Evolutionary conservation across 2,113 vertebrate species (phyloP), one percentile per base, ranked within the genome.

Genomic region (Meriones unguiculatus): DNA sequence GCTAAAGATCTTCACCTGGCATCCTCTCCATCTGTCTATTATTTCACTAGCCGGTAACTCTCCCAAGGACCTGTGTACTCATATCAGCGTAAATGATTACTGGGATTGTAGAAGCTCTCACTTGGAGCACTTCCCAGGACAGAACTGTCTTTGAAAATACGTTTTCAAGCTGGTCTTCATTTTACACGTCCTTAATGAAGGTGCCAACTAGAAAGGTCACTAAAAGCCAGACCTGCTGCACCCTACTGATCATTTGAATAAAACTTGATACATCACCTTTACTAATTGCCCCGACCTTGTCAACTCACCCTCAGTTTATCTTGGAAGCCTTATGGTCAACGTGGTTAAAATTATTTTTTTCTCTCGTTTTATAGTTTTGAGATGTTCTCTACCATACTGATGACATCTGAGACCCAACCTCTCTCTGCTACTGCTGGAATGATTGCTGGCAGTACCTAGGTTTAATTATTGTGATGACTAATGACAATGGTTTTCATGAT

Each of bases 261-360:
- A 77, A 95, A 30, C 59, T 76, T 92, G 69, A 91, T 93, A 70
- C 85, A 89, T 92, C 72, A 73, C 54, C n/a, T 90, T 93, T 67
- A 59, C 67, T 89, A 94, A 93, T 65, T 92, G 67, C 72, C 91
- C 77, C 78, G 65, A 30, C 54, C 81, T 92, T 96, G 54, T 92
- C 76, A 76, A 64, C 72, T 76, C 52, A 93, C 94, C 95, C 73
- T 96, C 90, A 94, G 67, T 94, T 92, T 76, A 65, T 38, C 35
- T 88, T 80, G 92, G 90, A 76, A 88, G 30, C 22, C 64, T 94
- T 35, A 38, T 64, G 28, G 85, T 91, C 92, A 94, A 77, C 75
- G 30, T 52, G 59, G 75, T 93, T 97, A 95, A 90, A 93, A 86
- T 93, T 59, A 91, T 41, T 82, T 92, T 93, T 85, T 90, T 92